These are phyloP conservation scores for Parazoanthus atlanticus DNA, from an alignment of 92 coral and sea anemone genomes.

Conservation along the genomic window DNA sequence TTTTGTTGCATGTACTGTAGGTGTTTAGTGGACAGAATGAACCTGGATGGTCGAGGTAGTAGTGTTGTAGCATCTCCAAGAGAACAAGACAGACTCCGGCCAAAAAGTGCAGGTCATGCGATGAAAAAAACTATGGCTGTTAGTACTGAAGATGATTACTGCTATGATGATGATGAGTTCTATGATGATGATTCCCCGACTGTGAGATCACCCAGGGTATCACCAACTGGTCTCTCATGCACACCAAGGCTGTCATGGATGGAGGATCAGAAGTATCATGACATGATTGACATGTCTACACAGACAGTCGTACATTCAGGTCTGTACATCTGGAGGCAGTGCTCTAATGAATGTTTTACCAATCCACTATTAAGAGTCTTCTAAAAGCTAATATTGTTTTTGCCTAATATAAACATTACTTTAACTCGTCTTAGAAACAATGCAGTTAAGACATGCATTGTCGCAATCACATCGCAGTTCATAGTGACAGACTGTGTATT, in stretches of 20 bases:
- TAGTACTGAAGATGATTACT: slow-evolving; percentile 49
- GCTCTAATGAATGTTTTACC: no score
- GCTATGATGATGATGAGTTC: slow-evolving; percentile 67
- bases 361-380: no score
- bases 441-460: no score
- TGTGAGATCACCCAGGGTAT: slow-evolving; percentile 47
- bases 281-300: slow-evolving; percentile 85
- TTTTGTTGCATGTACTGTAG: slow-evolving; percentile 30
- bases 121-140: slow-evolving; percentile 46
- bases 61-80: slow-evolving; percentile 70
- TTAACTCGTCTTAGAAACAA: no score
- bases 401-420: no score
- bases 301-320: slow-evolving; percentile 95
- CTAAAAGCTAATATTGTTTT: no score
- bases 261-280: slow-evolving; percentile 52
- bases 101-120: slow-evolving; percentile 64
- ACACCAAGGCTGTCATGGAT: slow-evolving; percentile 66
- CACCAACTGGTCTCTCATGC: slow-evolving; percentile 15
- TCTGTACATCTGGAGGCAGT: not conserved
- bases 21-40: slow-evolving; percentile 78
- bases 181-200: slow-evolving; percentile 66
- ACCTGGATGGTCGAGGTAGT: slow-evolving; percentile 80
- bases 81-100: slow-evolving; percentile 47
- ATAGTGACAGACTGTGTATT: no score
- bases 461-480: no score